Conservation (phyloP, 2,797 vertebrate species). For the Mus caroli region DNA sequence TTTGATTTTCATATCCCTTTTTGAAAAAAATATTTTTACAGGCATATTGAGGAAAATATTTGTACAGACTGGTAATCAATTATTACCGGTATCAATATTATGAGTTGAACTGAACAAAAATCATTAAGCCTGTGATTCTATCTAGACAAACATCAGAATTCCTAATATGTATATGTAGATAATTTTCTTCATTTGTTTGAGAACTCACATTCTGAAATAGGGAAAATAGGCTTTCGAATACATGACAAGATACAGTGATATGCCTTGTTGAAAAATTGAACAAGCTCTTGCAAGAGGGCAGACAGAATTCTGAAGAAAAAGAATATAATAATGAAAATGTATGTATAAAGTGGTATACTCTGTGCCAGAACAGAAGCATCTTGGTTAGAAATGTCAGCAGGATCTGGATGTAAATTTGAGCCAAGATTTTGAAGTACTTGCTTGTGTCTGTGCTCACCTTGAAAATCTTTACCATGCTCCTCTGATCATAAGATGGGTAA, state of each 20-base stretch:
- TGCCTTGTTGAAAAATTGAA: neutral
- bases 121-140: neutral
- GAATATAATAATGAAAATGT: neutral
- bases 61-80: neutral
- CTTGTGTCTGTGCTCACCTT: neutral
- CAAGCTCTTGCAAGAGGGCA: neutral
- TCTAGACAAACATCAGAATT: neutral
- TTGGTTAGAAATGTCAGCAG: neutral
- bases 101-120: neutral
- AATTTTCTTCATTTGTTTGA: neutral
- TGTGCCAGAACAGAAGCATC: neutral
- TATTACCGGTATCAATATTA: neutral
- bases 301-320: neutral
- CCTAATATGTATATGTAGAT: neutral
- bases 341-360: neutral
- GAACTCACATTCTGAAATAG: neutral
- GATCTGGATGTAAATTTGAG: neutral
- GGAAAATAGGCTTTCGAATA: neutral
- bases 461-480: neutral
- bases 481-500: neutral
- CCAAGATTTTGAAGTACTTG: neutral
- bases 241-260: neutral
- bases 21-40: slow-evolving; percentile 14
- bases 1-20: neutral
- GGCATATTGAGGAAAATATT: neutral